A percentile compares a stretch with the other conserved stretches of the same genome.
These are phyloP conservation scores for Neuroterus valhalla DNA, from an alignment of 1,140 invertebrate species.

Conservation along the genomic window DNA sequence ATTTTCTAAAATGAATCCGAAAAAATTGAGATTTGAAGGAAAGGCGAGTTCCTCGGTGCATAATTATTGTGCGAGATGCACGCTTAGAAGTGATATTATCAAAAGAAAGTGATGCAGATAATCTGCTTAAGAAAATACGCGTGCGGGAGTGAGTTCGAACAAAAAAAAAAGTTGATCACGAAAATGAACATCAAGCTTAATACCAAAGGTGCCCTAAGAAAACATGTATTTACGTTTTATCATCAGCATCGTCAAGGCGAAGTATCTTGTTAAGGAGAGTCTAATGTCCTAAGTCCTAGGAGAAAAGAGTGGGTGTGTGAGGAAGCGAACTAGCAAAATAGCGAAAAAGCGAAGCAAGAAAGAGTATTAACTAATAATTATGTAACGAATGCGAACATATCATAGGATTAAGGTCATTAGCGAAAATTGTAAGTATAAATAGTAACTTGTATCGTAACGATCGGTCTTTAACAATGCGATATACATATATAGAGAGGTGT, in stretches of 20 bases:
- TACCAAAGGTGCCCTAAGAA: constrained; percentile 76
- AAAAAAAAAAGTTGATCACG: constrained; percentile 53
- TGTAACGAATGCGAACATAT: constrained; percentile 72
- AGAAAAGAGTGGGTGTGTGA: constrained; percentile 34
- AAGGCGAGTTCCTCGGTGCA: not conserved
- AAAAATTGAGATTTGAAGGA: not conserved
- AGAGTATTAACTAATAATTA: constrained; percentile 48
- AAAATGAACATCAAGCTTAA: constrained; percentile 73
- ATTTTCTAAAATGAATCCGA: not conserved
- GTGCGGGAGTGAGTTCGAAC: constrained; percentile 37
- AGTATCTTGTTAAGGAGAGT: constrained; percentile 67
- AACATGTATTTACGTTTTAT: constrained; percentile 75
- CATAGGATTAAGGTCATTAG: constrained; percentile 68
- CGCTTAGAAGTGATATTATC: constrained; percentile 25
- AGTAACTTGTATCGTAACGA: constrained; percentile 52
- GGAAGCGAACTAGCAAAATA: not conserved
- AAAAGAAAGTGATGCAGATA: constrained; percentile 2
- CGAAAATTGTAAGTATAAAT: constrained; percentile 57
- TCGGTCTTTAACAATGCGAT: constrained; percentile 49
- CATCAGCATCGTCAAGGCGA: constrained; percentile 64
- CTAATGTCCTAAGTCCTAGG: constrained; percentile 65
- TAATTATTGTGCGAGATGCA: not conserved
- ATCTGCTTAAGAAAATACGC: constrained; percentile 21
- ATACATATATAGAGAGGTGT: constrained; percentile 53
- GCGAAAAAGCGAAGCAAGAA: constrained; percentile 38